Base-by-base conservation (phyloP, 2,113 vertebrate genomes). In the Oncorhynchus keta region DNA sequence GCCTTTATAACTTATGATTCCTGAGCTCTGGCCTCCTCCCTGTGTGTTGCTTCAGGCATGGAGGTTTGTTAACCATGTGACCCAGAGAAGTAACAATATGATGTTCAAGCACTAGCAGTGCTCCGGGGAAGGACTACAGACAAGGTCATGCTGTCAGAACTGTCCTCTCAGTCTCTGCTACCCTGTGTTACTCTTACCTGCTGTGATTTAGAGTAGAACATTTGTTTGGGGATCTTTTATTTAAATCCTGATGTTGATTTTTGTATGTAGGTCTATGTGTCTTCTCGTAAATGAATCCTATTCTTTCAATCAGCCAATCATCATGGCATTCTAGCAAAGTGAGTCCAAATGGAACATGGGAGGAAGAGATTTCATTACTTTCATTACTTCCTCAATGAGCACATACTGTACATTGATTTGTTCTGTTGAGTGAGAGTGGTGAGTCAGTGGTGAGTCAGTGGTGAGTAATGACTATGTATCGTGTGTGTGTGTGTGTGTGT, bases 101-200 rank as follows among this genome's bases (percentile, higher is more conserved):
- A 84, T 79, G 85, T 72, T 84, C 87, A 85, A 85, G 87, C 84
- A 86, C 83, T 35, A 81, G 81, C 80, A 80, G 72, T 35, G 88
- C 89, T 88, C 82, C 86, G 86, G 91, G 91, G 87, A 90, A 90
- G 87, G 87, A 88, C 88, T 86, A 74, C 83, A 72, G 78, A 14
- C 49, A 51, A 51, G 84, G 87, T 88, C 90, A 88, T 82, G 87
- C 79, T 76, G 83, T 1, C 73, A 70, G 49, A 48, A 16, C 32
- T 20, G 16, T 68, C 67, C 32, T 68, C 16, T 39, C 67, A 32
- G 32, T 4, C 16, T 3, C 3, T 18, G 28, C 28, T 39, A 16
- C 72, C 77, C 70, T 81, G 76, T 81, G 72, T 51, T 51, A 14
- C 9, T 68, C 79, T 65, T 11, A 20, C 4, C 70, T 2, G 57